Evolutionary conservation across 2,888 invertebrate genomes (phyloP).

Genomic region (Fragum fragum): DNA sequence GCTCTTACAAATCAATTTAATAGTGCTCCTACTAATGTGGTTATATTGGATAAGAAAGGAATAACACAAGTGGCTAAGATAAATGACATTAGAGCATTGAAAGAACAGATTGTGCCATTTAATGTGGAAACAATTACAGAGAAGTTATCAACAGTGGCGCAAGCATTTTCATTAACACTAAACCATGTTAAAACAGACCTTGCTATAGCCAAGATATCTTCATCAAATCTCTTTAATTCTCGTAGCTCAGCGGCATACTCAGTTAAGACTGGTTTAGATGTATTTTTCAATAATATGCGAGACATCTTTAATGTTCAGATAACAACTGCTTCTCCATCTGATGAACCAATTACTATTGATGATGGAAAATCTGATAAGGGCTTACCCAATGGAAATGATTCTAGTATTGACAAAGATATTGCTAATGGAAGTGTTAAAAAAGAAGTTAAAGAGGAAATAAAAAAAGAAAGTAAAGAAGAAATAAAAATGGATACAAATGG

Average conservation of each 20-base stretch:
- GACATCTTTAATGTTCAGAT: conserved; percentile 63
- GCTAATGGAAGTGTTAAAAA: conserved; percentile 15
- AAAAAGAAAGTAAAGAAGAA: neutral
- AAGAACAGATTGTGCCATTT: conserved; percentile 40
- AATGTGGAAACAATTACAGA: conserved; percentile 64
- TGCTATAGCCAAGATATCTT: conserved; percentile 59
- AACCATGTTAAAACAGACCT: conserved; percentile 65
- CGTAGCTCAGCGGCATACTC: conserved; percentile 51
- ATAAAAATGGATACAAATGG: conserved; percentile 4
- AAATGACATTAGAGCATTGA: conserved; percentile 5
- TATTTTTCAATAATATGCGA: conserved; percentile 58
- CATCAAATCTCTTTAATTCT: conserved; percentile 50
- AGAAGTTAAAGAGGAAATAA: neutral
- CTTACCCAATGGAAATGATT: conserved; percentile 7
- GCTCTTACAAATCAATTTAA: neutral
- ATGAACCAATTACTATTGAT: conserved; percentile 33
- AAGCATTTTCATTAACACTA: conserved; percentile 57
- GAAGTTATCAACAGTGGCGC: conserved; percentile 61
- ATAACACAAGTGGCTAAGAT: neutral
- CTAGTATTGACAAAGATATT: neutral
- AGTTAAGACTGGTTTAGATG: conserved; percentile 62
- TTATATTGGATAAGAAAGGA: neutral
- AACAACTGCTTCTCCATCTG: neutral
- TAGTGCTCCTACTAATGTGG: neutral
- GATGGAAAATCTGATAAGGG: conserved; percentile 12